phyloP scores from a whole-genome alignment of 2,797 vertebrate species.

The Sebastes iracundus region DNA sequence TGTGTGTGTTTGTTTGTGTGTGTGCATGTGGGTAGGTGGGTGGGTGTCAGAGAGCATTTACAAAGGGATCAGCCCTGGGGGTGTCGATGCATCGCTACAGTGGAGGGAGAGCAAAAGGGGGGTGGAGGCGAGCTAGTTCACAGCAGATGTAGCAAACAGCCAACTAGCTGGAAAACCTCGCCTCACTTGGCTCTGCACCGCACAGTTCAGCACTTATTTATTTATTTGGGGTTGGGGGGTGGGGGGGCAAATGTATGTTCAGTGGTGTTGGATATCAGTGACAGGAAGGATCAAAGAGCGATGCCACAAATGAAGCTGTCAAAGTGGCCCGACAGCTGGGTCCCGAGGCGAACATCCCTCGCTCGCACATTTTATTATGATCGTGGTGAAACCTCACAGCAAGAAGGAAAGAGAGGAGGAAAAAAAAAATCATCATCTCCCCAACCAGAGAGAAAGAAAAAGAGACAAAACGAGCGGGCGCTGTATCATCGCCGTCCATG shows the following conservation, averaged over 20 bases:
- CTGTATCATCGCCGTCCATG: conserved; percentile 66
- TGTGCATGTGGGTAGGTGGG: conserved; percentile 44
- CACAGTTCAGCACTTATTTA: conserved; percentile 66
- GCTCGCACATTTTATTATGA: conserved; percentile 74
- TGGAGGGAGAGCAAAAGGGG: conserved; percentile 55
- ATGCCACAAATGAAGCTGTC: conserved; percentile 83
- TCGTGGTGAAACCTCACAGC: conserved; percentile 72
- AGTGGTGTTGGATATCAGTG: conserved; percentile 77
- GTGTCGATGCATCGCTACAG: conserved; percentile 64
- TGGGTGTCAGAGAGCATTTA: conserved; percentile 75
- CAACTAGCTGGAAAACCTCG: conserved; percentile 48
- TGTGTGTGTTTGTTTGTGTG: conserved; percentile 25
- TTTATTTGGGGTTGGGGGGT: conserved; percentile 59
- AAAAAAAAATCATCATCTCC: conserved; percentile 61
- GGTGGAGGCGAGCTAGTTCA: conserved; percentile 70
- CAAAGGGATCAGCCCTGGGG: conserved; percentile 72
- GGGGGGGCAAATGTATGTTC: conserved; percentile 75
- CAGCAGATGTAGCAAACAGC: conserved; percentile 65
- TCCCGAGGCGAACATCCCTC: conserved; percentile 77
- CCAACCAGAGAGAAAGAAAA: conserved; percentile 64
- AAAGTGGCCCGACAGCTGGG: conserved; percentile 79
- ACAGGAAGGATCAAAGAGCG: conserved; percentile 81
- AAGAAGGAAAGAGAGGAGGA: conserved; percentile 50
- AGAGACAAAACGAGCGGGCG: conserved; percentile 64
- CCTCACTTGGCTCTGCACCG: conserved; percentile 40